phyloP scores from a whole-genome alignment of 2,797 vertebrate species.

The Micropoecilia bifurca region DNA sequence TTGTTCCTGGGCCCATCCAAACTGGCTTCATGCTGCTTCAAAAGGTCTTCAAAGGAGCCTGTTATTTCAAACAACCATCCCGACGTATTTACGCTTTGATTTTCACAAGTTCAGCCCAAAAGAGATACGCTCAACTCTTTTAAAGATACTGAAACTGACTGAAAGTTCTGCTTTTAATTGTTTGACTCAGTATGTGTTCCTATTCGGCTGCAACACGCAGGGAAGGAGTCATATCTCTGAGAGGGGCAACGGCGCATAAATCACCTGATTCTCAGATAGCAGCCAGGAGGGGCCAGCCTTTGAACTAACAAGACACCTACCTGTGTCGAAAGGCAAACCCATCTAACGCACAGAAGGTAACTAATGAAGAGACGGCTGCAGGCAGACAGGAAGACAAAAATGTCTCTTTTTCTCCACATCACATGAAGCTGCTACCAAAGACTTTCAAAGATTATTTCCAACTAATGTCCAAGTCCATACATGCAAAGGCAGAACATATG shows the following conservation, averaged over 20 bases:
- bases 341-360: slow-evolving; percentile 51
- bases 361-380: slow-evolving; percentile 43
- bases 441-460: slow-evolving; percentile 5
- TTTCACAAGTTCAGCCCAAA: slow-evolving; percentile 39
- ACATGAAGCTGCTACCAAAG: slow-evolving; percentile 10
- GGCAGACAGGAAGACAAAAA: slow-evolving; percentile 45
- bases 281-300: slow-evolving; percentile 65
- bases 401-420: slow-evolving; percentile 7
- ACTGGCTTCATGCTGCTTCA: slow-evolving; percentile 36
- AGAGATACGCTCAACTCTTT: slow-evolving; percentile 30
- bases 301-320: slow-evolving; percentile 70
- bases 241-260: slow-evolving; percentile 46
- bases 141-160: slow-evolving; percentile 35
- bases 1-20: slow-evolving; percentile 25
- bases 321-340: slow-evolving; percentile 48
- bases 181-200: slow-evolving; percentile 29
- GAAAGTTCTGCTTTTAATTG: slow-evolving; percentile 55
- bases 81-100: slow-evolving; percentile 32
- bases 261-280: slow-evolving; percentile 63
- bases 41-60: slow-evolving; percentile 39
- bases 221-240: slow-evolving; percentile 46
- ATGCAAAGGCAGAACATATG: slow-evolving; percentile 38
- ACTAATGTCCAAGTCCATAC: slow-evolving; percentile 2
- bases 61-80: slow-evolving; percentile 44
- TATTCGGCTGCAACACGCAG: slow-evolving; percentile 11